phyloP scores from a whole-genome alignment of 2,797 vertebrate species.

The Sternarchorhynchus goeldii region DNA sequence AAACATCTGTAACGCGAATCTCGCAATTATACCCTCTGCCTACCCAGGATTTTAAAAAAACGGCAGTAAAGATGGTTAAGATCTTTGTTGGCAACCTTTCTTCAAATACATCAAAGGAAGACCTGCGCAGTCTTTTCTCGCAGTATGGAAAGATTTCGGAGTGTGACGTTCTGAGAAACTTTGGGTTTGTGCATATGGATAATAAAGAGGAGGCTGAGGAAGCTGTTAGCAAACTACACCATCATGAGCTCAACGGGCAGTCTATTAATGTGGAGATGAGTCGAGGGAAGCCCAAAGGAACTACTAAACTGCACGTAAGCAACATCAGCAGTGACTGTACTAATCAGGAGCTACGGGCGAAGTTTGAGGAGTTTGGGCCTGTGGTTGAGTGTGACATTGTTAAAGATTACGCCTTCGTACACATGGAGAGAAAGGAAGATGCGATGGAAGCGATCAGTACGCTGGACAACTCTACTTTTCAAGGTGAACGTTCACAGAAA shows the following conservation, averaged over 20 bases:
- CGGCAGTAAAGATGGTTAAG: slow-evolving; percentile 83
- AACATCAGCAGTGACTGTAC: slow-evolving; percentile 83
- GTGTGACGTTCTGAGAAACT: slow-evolving; percentile 94
- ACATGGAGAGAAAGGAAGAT: slow-evolving; percentile 92
- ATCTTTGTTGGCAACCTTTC: slow-evolving; percentile 93
- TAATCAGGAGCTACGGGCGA: slow-evolving; percentile 81
- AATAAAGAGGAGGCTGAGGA: slow-evolving; percentile 84
- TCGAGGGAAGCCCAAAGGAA: slow-evolving; percentile 87
- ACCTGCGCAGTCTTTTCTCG: slow-evolving; percentile 88
- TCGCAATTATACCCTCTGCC: slow-evolving; percentile 53
- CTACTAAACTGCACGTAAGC: slow-evolving; percentile 92
- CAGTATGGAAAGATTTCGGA: slow-evolving; percentile 92
- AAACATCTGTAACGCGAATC: slow-evolving; percentile 49
- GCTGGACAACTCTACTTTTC: slow-evolving; percentile 88
- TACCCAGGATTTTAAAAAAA: slow-evolving; percentile 52
- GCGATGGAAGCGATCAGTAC: slow-evolving; percentile 88
- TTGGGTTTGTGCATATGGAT: slow-evolving; percentile 93
- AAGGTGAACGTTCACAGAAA: slow-evolving; percentile 81
- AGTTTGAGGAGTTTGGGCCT: slow-evolving; percentile 87
- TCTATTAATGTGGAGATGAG: slow-evolving; percentile 93
- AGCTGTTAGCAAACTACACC: slow-evolving; percentile 90
- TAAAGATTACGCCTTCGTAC: slow-evolving; percentile 94
- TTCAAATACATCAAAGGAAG: slow-evolving; percentile 81
- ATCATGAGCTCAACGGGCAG: slow-evolving; percentile 85
- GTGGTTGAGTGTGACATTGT: slow-evolving; percentile 96